A percentile compares a stretch with the other conserved stretches of the same genome.
Conservation (phyloP, 2,888 invertebrate species). For the Melanophora roralis region DNA sequence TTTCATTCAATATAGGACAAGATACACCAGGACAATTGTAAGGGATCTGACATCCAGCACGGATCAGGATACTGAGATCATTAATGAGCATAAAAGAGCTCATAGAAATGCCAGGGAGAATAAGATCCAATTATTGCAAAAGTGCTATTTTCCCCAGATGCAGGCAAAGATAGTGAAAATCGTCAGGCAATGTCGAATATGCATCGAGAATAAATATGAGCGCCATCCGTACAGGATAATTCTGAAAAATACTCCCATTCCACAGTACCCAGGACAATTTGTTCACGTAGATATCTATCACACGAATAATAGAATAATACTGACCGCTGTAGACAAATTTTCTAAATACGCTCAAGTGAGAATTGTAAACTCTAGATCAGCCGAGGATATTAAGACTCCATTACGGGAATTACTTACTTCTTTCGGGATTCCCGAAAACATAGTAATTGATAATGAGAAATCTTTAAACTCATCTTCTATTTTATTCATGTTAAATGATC, state of each 20-base stretch:
- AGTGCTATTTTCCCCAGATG: constrained; percentile 17
- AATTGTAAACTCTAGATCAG: background rate
- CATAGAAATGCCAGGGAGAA: constrained; percentile 9
- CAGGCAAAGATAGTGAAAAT: constrained; percentile 8
- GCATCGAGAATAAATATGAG: constrained; percentile 28
- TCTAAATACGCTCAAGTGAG: background rate
- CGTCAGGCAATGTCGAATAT: constrained; percentile 8
- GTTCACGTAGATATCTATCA: constrained; percentile 16
- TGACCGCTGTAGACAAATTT: no score
- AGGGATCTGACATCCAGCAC: constrained; percentile 1
- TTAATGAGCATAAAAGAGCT: constrained; percentile 6
- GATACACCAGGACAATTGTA: constrained; percentile 14
- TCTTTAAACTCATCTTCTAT: background rate
- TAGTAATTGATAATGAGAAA: no score
- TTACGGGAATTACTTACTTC: background rate
- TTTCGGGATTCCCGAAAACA: no score
- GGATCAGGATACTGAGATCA: constrained; percentile 3
- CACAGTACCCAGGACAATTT: constrained; percentile 10
- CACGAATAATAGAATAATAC: no score
- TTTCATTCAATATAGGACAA: background rate
- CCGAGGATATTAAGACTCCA: background rate
- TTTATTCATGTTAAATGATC: background rate
- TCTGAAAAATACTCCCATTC: constrained; percentile 20
- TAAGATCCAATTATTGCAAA: constrained; percentile 1
- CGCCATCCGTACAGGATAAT: constrained; percentile 10